Evolutionary conservation across 2,113 vertebrate species (phyloP).

Genomic region (rat (Rattus norvegicus)): GRCr8 NC_086019.1:45044501-45045000

Average conservation of each 20-base stretch:
- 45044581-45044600: background rate
- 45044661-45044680: background rate
- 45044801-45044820: background rate
- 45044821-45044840: background rate
- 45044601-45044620: background rate
- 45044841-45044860: background rate
- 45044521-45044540: background rate
- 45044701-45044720: background rate
- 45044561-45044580: background rate
- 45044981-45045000: background rate
- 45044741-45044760: background rate
- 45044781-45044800: background rate
- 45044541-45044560: background rate
- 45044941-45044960: background rate
- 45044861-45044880: background rate
- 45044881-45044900: background rate
- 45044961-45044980: background rate
- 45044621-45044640: background rate
- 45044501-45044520: accelerated
- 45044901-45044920: accelerated
- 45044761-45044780: background rate
- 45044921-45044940: background rate
- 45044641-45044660: background rate
- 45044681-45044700: background rate
- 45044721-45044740: background rate